Conservation (phyloP, 2,888 invertebrate genomes). For the Nemapogon koenigi region DNA sequence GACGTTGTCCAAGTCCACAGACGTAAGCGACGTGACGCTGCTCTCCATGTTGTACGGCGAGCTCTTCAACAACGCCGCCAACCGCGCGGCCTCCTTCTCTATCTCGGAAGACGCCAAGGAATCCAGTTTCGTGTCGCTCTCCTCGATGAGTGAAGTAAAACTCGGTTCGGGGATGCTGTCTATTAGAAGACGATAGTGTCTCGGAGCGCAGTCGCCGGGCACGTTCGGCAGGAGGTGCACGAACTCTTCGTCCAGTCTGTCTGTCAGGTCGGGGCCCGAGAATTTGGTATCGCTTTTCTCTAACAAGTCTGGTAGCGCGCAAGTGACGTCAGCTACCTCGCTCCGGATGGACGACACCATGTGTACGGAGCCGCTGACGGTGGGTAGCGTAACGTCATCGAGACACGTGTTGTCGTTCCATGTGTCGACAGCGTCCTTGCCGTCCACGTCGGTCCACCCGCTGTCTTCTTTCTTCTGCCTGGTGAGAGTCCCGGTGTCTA, state of each 20-base stretch:
- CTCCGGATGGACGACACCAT: constrained; percentile 72
- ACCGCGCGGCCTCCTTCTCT: constrained; percentile 76
- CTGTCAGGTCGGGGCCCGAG: constrained; percentile 43
- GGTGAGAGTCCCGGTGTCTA: constrained; percentile 24
- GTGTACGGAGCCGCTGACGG: constrained; percentile 78
- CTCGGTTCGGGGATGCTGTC: constrained; percentile 38
- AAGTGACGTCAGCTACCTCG: constrained; percentile 48
- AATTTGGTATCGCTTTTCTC: constrained; percentile 38
- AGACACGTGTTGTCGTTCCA: constrained; percentile 85
- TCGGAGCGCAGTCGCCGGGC: constrained; percentile 18
- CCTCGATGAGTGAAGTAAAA: constrained; percentile 48
- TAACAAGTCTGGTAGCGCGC: constrained; percentile 43
- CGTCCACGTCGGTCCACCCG: constrained; percentile 33
- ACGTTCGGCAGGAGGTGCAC: neutral
- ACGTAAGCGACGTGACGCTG: constrained; percentile 66
- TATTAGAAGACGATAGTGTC: constrained; percentile 23
- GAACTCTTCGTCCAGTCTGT: constrained; percentile 28
- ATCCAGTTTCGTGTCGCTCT: constrained; percentile 56
- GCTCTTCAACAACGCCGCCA: constrained; percentile 52
- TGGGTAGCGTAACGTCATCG: constrained; percentile 82
- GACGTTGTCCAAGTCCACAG: constrained; percentile 75
- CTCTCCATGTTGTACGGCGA: constrained; percentile 53
- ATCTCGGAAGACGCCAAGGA: constrained; percentile 76
- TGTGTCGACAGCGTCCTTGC: constrained; percentile 62
- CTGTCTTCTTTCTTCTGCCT: constrained; percentile 23